Conservation (phyloP, 2,888 invertebrate genomes). For the Maniola hyperantus region DNA sequence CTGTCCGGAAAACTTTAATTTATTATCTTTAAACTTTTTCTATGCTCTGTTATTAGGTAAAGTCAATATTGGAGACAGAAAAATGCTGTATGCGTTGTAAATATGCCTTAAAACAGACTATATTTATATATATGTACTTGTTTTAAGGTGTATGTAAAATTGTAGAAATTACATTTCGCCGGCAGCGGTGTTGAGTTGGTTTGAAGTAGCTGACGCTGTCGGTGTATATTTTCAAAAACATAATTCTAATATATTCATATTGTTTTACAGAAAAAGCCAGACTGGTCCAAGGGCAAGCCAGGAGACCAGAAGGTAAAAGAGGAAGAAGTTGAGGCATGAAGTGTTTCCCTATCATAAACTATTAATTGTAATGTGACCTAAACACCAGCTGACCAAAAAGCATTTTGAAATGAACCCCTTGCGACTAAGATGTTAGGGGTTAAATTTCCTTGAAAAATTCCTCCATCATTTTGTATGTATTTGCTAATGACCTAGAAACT, state of each 20-base stretch:
- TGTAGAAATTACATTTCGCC: constrained; percentile 5
- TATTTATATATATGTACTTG: not conserved
- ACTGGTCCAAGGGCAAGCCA: constrained; percentile 96
- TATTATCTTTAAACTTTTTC: not conserved
- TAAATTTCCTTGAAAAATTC: constrained; percentile 31
- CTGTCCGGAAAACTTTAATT: not conserved
- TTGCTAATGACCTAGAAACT: constrained; percentile 60
- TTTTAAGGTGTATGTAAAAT: constrained; percentile 3
- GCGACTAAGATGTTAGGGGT: constrained; percentile 33
- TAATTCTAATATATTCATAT: constrained; percentile 45
- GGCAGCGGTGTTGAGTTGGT: constrained; percentile 31
- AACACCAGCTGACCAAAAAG: constrained; percentile 62
- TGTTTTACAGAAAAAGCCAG: constrained; percentile 93
- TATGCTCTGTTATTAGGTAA: not conserved
- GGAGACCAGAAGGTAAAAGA: constrained; percentile 95
- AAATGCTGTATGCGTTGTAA: constrained; percentile 10
- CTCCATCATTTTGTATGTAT: constrained; percentile 50
- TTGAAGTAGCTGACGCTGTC: constrained; percentile 33
- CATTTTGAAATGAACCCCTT: constrained; percentile 58
- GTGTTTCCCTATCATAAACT: constrained; percentile 62
- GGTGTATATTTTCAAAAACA: not conserved
- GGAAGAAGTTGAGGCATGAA: constrained; percentile 92
- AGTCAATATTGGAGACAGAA: not conserved
- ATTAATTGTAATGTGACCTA: constrained; percentile 59
- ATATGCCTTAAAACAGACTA: not conserved